phyloP scores from a whole-genome alignment of 2,113 vertebrate genomes.

The Nerophis ophidion region DNA sequence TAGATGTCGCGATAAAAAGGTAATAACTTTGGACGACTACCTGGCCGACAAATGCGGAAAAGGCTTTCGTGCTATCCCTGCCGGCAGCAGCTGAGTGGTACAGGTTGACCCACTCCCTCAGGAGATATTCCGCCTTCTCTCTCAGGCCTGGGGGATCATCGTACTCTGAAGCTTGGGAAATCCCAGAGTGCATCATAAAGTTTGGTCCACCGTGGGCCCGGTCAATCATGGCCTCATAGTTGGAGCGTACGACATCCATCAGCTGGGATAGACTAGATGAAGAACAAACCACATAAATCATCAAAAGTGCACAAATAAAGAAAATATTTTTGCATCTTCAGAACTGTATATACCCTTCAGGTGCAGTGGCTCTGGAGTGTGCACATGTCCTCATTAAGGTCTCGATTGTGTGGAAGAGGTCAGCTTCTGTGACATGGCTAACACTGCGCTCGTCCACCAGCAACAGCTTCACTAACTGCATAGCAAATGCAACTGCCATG shows the following conservation, averaged over 20 bases:
- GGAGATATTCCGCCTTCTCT: conserved; percentile 96
- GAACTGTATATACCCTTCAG: conserved; percentile 82
- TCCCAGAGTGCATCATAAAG: conserved; percentile 99
- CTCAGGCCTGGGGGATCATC: conserved; percentile 95
- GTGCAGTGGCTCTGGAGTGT: conserved; percentile 95
- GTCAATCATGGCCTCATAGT: conserved; percentile 99
- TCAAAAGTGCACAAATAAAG: too few relatives aligned
- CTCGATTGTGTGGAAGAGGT: conserved; percentile 98
- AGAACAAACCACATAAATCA: not conserved
- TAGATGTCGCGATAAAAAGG: not conserved
- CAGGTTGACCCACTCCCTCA: conserved; percentile 98
- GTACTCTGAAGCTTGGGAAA: conserved; percentile 97
- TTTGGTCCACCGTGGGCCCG: conserved; percentile 95
- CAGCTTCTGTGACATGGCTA: conserved; percentile 92
- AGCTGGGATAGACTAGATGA: conserved; percentile 85
- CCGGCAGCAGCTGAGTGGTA: conserved; percentile 98
- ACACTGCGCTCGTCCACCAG: conserved; percentile 95
- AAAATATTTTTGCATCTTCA: too few relatives aligned
- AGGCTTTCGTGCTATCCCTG: conserved; percentile 97
- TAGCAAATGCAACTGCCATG: conserved; percentile 98
- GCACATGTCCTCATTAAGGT: conserved; percentile 98
- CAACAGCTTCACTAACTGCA: conserved; percentile 96
- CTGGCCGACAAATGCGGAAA: conserved; percentile 99
- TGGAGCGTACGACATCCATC: conserved; percentile 97
- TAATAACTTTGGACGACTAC: conserved; percentile 54